A percentile compares a stretch with the other conserved stretches of the same genome.
Conservation (phyloP, 2,797 vertebrate genomes). For the Mormyrops attenuatus region DNA sequence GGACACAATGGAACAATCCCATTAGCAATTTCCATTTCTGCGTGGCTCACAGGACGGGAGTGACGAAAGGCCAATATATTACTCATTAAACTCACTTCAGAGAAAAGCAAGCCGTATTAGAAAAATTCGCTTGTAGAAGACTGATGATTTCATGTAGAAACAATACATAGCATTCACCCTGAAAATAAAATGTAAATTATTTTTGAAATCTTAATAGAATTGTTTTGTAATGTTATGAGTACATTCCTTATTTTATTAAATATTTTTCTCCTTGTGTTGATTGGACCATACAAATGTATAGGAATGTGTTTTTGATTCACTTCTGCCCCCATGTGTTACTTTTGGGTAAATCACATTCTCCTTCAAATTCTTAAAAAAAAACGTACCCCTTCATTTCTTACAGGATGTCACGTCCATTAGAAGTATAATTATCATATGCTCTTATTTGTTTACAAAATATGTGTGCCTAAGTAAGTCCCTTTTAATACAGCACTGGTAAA, state of each 20-base stretch:
- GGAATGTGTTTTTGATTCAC: neutral
- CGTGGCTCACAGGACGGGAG: neutral
- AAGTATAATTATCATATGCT: neutral
- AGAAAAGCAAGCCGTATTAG: neutral
- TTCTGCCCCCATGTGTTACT: constrained; percentile 1
- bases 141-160: neutral
- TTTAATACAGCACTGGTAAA: neutral
- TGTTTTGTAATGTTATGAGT: neutral
- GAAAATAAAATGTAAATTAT: neutral
- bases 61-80: neutral
- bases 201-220: neutral
- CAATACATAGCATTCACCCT: neutral
- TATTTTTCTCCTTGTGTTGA: neutral
- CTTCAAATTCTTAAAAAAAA: neutral
- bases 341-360: neutral
- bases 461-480: neutral
- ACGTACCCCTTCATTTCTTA: neutral
- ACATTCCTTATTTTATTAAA: neutral
- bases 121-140: neutral
- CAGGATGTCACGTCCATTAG: neutral
- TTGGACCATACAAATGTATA: neutral
- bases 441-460: neutral
- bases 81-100: neutral
- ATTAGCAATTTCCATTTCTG: neutral
- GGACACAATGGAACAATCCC: constrained; percentile 6